Base-by-base conservation (phyloP, 2,888 invertebrate species). In the Cryptocephalus moraei region DNA sequence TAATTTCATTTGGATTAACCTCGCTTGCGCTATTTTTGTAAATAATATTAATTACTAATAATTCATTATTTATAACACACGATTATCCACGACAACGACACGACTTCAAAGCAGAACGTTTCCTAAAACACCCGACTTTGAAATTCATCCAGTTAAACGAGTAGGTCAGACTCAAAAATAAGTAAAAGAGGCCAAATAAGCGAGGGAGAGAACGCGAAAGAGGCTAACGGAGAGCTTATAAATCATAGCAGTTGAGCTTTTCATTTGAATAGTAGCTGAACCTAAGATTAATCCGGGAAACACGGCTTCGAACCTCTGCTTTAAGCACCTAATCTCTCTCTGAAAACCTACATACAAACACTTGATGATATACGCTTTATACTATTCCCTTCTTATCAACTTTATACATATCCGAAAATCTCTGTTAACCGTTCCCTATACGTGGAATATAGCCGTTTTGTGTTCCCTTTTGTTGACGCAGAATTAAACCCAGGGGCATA, bases 231-330 rank as follows among this genome's bases (percentile, higher is more conserved):
- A 42, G 55, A 54, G 59, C 57, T 58, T 62, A 63, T 62, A 61
- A 62, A 61, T 62, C 61, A 63, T 57, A 64, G 61, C 58, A 60
- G 53, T 58, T 53, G 52, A 56, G 58, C 56, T 57, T 58, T 62
- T 62, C 59, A 62, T 62, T 58, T 60, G 51, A 61, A 63, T 63
- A 49, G 57, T 59, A 58, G 56, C 57, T 59, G 58, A 59, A 62
- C 58, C 55, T 55, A 52, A 58, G 56, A 62, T 63, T 62, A 62
- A 59, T 61, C 61, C 58, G 51, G 53, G 54, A 54, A 57, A 58
- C 22, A 22, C 22, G 22, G 22, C 22, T 22, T 54, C 53, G 52
- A 22, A 22, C 22, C 22, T 22, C 22, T 22, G 22, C 22, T 22
- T 22, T 22, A 22, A 22, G 52, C 53, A 51, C 54, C 46, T 61